Base-by-base conservation (phyloP, 2,797 vertebrate genomes). In the Hippopotamyrus pictus region DNA sequence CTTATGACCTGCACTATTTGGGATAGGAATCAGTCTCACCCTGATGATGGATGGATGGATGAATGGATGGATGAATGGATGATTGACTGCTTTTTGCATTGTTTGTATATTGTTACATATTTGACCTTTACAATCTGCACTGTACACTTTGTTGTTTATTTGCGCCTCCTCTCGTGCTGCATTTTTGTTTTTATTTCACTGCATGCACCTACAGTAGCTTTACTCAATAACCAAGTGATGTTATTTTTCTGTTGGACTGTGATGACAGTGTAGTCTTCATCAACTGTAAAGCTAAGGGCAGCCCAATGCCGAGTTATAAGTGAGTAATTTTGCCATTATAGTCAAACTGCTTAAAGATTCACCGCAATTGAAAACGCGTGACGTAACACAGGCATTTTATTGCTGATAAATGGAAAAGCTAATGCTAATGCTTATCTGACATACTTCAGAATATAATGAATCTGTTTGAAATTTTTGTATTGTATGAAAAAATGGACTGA, bases 201-300 rank as follows among this genome's bases (percentile, higher is more conserved):
- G 89, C 97, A 97, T 0, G 97, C 98, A 33, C 98, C 98, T 0
- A 17, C 51, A 17, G 51, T 94, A 54, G 97, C 90, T 98, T 99
- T 92, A 96, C 97, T 48, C 98, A 98, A 93, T 97, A 98, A 93
- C 98, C 98, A 11, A 96, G 95, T 91, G 96, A 96, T 91, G 33
- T 96, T 0, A 94, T 97, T 94, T 98, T 99, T 91, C 97, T 97
- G 3, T 90, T 98, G 94, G 97, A 96, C 91, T 95, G 95, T 0
- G 97, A 97, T 82, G 97, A 99, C 94, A 97, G 95, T 93, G 96
- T 96, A 92, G 96, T 98, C 91, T 97, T 97, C 93, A 96, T 99
- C 93, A 98, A 94, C 90, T 99, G 97, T 9, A 97, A 97, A 95
- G 98, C 96, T 0, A 97, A 96, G 90, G 97, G 98, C 89, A 98